Base-by-base conservation (phyloP, 2,797 vertebrate species). In the Pelochelys cantorii region DNA sequence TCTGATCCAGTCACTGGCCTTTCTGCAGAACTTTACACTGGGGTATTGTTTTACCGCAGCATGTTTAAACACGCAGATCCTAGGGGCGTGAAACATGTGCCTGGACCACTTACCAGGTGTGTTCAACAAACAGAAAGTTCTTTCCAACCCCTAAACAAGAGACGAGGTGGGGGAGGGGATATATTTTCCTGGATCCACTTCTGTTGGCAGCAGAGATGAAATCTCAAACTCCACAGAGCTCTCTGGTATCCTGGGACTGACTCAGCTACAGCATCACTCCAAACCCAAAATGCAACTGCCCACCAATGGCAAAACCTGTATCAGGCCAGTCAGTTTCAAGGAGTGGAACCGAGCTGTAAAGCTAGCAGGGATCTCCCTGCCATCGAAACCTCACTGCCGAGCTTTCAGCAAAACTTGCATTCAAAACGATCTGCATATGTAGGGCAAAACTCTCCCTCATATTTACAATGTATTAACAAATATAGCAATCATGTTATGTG, bases 381-480 rank as follows among this genome's bases (percentile, higher is more conserved):
- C 90, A 65, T 3, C 93, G 77, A 60, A 90, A 74, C 85, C 48
- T 23, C 1, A 11, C 84, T 3, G 25, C 1, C 8, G 83, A 2
- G 56, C 95, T 87, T 88, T 17, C 82, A 90, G 95, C 88, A 60
- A 88, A 90, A 93, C 54, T 31, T 57, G 84, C 94, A 94, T 94
- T 96, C 94, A 88, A 80, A 42, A 96, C 87, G 81, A 91, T 83
- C 93, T 34, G 86, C 27, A 92, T 5, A 27, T 90, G 95, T 31
- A 57, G 80, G 14, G 83, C 84, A 84, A 31, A 94, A 94, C 81
- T 65, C 95, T 88, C 90, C 94, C 89, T 94, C 93, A 88, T 91
- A 7, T 86, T 65, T 87, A 83, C 94, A 95, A 88, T 88, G 92
- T 82, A 83, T 92, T 90, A 86, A 62, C 88, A 79, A 17, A 3